These are phyloP conservation scores for Platerodrilus igneus DNA, from an alignment of 2,888 invertebrate genomes.

Conservation along the genomic window DNA sequence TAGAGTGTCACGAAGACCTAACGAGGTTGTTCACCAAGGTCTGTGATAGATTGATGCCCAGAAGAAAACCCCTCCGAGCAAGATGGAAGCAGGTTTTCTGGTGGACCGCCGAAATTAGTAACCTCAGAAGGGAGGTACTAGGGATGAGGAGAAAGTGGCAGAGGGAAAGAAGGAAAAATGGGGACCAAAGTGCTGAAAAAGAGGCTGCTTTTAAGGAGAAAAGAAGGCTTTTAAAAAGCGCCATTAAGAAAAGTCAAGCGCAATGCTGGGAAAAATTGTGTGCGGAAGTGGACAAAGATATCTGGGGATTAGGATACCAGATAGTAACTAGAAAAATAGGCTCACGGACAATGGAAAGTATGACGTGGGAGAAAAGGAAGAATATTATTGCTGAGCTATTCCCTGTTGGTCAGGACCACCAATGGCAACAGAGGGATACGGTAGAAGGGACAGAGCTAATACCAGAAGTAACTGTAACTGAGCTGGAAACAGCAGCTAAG, in stretches of 20 bases:
- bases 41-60: too few relatives aligned
- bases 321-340: neutral
- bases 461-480: too few relatives aligned
- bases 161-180: too few relatives aligned
- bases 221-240: neutral
- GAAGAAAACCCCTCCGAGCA: too few relatives aligned
- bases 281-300: neutral
- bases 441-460: too few relatives aligned
- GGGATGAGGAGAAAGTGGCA: too few relatives aligned
- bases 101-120: too few relatives aligned
- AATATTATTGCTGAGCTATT: neutral
- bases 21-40: too few relatives aligned
- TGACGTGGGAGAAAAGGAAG: neutral
- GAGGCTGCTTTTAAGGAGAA: neutral
- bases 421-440: neutral
- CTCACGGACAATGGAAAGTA: too few relatives aligned
- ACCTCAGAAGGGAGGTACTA: neutral
- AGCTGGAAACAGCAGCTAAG: too few relatives aligned
- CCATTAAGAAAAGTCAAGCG: neutral
- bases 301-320: slow-evolving; percentile 1
- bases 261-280: neutral
- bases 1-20: too few relatives aligned
- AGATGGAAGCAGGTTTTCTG: neutral
- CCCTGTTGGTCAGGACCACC: neutral
- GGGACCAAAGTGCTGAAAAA: neutral